These are phyloP conservation scores for Phallusia fumigata DNA, from an alignment of 23 tunicate genomes.

Conservation along the genomic window DNA sequence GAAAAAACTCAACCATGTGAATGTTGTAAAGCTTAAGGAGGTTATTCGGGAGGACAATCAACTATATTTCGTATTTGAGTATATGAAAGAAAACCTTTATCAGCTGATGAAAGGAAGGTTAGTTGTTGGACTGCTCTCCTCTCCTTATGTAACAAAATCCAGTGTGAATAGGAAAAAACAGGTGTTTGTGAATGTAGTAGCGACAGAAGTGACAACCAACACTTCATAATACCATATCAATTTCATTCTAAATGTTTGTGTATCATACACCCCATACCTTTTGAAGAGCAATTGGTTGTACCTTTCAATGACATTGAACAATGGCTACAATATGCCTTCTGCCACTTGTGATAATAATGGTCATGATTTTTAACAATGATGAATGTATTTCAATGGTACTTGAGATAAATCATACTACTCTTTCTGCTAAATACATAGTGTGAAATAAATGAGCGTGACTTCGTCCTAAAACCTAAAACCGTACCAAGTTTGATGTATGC, in stretches of 20 bases:
- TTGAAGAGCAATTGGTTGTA: neutral
- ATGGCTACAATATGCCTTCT: neutral
- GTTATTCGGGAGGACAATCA: constrained; percentile 91
- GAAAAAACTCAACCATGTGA: constrained; percentile 89
- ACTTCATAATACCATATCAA: neutral
- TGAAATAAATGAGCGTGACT: neutral
- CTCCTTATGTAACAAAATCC: neutral
- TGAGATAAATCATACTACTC: neutral
- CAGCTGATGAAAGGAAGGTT: constrained; percentile 97
- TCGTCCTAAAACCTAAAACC: neutral
- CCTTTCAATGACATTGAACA: constrained; percentile 14
- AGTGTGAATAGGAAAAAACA: neutral
- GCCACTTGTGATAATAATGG: neutral
- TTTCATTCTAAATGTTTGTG: too few species aligned
- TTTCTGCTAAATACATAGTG: neutral
- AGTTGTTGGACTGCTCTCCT: neutral
- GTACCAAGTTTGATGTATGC: neutral
- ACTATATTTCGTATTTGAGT: constrained; percentile 96
- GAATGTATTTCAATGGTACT: neutral
- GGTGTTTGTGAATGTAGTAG: neutral
- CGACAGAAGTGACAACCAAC: neutral
- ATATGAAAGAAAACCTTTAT: constrained; percentile 98
- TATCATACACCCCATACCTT: too few species aligned
- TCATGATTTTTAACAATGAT: neutral
- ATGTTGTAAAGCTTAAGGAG: constrained; percentile 96